These are phyloP conservation scores for Tribolium castaneum DNA, from an alignment of 1,140 invertebrate genomes.

Conservation along the genomic window DNA sequence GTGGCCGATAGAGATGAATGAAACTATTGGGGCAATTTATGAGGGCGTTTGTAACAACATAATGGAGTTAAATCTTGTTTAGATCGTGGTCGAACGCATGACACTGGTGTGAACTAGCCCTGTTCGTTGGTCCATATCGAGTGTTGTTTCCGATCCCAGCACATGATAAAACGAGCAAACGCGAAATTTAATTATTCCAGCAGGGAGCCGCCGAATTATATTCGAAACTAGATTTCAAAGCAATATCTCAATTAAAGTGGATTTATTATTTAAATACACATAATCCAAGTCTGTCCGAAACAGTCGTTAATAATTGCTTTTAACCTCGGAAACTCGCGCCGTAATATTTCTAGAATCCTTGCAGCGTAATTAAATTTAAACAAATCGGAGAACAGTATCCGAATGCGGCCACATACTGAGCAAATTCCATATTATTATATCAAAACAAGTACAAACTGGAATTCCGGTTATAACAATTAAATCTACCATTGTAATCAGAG, in stretches of 20 bases:
- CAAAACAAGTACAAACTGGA: conserved; percentile 41
- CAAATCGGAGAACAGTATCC: conserved; percentile 16
- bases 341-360: conserved; percentile 23
- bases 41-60: background rate
- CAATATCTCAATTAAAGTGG: conserved; percentile 28
- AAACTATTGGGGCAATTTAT: background rate
- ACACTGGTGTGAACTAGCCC: background rate
- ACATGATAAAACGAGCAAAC: conserved; percentile 1
- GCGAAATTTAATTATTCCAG: conserved; percentile 8
- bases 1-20: background rate
- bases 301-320: conserved; percentile 34
- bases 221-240: conserved; percentile 16
- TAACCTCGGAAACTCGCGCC: conserved; percentile 5
- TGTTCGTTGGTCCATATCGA: background rate
- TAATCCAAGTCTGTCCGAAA: conserved; percentile 23
- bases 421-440: conserved; percentile 39
- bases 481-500: conserved; percentile 36
- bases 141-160: background rate
- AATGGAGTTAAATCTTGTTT: background rate
- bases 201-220: conserved; percentile 5
- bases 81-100: background rate
- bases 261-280: conserved; percentile 34
- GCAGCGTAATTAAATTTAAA: conserved; percentile 38
- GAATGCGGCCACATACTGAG: conserved; percentile 37
- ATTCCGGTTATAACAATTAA: conserved; percentile 43